Evolutionary conservation across 2,797 vertebrate species (phyloP), one percentile per base, ranked within the genome.

Genomic region (Poecilia wingei): DNA sequence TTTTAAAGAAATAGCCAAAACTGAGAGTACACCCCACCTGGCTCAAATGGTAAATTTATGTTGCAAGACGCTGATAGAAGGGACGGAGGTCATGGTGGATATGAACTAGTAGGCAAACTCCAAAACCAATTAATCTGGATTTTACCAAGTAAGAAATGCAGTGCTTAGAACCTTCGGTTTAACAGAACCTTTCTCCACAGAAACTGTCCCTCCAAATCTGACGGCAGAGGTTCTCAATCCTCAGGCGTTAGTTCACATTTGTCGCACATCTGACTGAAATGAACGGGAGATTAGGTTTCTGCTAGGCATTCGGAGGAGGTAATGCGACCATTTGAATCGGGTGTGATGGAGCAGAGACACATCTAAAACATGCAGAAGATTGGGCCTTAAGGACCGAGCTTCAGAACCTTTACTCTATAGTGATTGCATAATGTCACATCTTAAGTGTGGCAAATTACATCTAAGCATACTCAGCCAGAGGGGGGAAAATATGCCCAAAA

Each of bases 351-450:
- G 61, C 7, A 66, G 3, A 66, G 18, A 66, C 18, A 22, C 33
- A 66, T 22, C 33, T 36, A 66, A 66, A 36, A 39, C 16, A 36
- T 39, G 2, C 61, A 39, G 61, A 7, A 36, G 1, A 20, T 36
- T 39, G 1, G 3, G 7, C 64, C 64, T 33, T 4, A n/a, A 2
- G 36, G 20, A 2, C 3, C 8, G 9, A 8, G 33, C 36, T 22
- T 66, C 6, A 66, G 18, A 66, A 66, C 33, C 33, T 66, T 33
- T 39, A 39, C 64, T 84, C 68, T 80, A 45, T 74, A 9, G 3
- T 14, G 39, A 77, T 76, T 84, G 45, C 68, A 51, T 84, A 85
- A 88, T 71, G 69, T 85, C 79, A 76, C 53, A 75, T 86, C 77
- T 76, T 61, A 5, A 77, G 74, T 75, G 78, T 41, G 68, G 68